Evolutionary conservation across 2,113 vertebrate species (phyloP), one percentile per base, ranked within the genome.

Genomic region (Perognathus longimembris): DNA sequence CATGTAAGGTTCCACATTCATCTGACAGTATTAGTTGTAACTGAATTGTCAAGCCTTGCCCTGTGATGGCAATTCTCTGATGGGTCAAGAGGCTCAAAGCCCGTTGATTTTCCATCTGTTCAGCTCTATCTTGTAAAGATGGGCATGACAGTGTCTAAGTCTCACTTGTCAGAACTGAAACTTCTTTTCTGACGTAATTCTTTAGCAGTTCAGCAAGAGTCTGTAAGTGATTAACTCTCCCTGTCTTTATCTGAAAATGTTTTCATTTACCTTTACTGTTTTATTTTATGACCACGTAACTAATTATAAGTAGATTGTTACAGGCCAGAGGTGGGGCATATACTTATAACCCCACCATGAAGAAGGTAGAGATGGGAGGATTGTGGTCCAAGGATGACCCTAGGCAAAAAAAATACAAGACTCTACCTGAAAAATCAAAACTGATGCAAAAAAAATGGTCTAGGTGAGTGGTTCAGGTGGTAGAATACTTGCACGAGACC

Each of bases 201-300:
- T 36, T 84, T 36, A 81, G 63, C 63, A 54, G 21, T 50, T 88
- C n/a, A 81, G 61, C 28, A 54, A 38, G n/a, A n/a, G 8, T 76
- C 24, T 38, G 11, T 54, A 18, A 80, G 63, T 30, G 11, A n/a
- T n/a, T 90, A 89, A 77, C 38, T 45, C 36, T 57, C 57, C 54
- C 28, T 71, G 30, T 20, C 50, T 71, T 92, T 89, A 54, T 18
- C 50, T 54, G 50, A 94, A 95, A 80, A 66, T 71, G 67, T 70
- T 63, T 75, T 88, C 79, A 75, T 84, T 59, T 93, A 24, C 34
- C 78, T 90, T 92, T 61, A 20, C 54, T 90, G 32, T 76, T 59
- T 90, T 85, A 40, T 76, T 70, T 90, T 85, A 45, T 57, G 38
- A 67, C 42, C 59, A 64, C 42, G 66, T 75, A 75, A 36, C 34